Conservation (phyloP, 2,797 vertebrate genomes). For the Lepus oiostolus region DNA sequence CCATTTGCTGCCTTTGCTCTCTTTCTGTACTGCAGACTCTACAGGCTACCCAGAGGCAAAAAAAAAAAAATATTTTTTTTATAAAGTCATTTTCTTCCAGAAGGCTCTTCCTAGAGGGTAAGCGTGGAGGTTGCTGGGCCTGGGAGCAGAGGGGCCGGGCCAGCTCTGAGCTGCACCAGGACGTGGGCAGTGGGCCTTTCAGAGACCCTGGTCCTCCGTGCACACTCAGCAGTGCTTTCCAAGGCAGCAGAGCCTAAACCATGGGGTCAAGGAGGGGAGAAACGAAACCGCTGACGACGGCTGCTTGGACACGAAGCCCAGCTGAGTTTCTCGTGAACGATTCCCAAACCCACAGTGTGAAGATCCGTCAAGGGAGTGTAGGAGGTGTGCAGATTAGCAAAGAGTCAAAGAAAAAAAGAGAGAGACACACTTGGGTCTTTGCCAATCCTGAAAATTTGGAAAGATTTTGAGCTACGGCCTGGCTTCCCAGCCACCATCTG, state of each 20-base stretch:
- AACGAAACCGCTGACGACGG: background rate
- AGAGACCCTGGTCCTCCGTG: background rate
- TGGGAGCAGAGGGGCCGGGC: background rate
- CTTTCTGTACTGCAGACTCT: constrained; percentile 66
- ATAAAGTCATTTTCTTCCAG: constrained; percentile 65
- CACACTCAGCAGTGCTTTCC: rapidly evolving
- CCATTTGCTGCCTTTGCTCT: constrained; percentile 58
- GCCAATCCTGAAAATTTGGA: background rate
- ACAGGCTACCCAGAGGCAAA: background rate
- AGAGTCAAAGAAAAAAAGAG: background rate
- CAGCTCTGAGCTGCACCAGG: background rate
- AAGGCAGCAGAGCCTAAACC: background rate
- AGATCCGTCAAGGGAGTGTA: background rate
- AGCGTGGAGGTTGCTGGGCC: constrained; percentile 76
- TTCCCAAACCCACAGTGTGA: background rate
- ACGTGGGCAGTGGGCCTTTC: background rate
- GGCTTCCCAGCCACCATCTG: background rate
- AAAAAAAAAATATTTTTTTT: background rate
- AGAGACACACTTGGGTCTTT: background rate
- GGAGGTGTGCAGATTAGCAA: background rate
- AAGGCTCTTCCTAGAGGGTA: constrained; percentile 67
- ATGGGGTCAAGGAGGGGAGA: background rate
- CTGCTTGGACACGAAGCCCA: background rate
- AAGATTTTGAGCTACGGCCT: background rate
- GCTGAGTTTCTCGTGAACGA: background rate